Evolutionary conservation across 2,888 invertebrate genomes (phyloP).

Genomic region (Ommatoiulus sabulosus): DNA sequence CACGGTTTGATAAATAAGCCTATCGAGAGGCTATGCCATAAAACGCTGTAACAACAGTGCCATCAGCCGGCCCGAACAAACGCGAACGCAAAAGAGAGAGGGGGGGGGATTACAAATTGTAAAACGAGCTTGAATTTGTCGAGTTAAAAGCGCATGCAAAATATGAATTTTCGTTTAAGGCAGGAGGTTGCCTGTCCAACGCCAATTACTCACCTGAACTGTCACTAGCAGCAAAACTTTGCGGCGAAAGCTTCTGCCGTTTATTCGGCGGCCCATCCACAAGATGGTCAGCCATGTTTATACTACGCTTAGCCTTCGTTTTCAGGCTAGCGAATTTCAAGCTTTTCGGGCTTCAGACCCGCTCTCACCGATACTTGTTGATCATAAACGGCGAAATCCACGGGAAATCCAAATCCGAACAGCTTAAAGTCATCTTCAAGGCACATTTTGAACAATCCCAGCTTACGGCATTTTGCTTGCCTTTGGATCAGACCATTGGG

Average conservation of each 20-base stretch:
- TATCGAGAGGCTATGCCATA: not conserved
- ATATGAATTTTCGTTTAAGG: not conserved
- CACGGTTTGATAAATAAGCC: not conserved
- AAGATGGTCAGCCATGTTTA: constrained; percentile 89
- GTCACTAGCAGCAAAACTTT: constrained; percentile 77
- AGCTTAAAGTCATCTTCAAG: constrained; percentile 62
- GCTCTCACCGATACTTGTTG: constrained; percentile 59
- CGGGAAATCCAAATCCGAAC: constrained; percentile 60
- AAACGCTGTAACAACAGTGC: constrained; percentile 51
- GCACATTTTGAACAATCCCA: constrained; percentile 60
- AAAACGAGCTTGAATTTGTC: not conserved
- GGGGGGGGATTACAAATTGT: constrained; percentile 48
- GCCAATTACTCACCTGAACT: constrained; percentile 77
- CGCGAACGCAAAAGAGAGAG: constrained; percentile 54
- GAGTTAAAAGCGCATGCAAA: not conserved
- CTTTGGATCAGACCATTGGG: constrained; percentile 57
- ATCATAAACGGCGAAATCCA: constrained; percentile 59
- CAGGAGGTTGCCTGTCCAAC: not conserved
- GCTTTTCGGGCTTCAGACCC: not conserved
- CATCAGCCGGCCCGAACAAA: constrained; percentile 57
- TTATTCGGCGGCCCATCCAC: constrained; percentile 93
- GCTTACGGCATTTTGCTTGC: constrained; percentile 58
- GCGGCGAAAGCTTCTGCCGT: constrained; percentile 91
- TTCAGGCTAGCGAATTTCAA: constrained; percentile 24
- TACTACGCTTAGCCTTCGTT: constrained; percentile 34